Evolutionary conservation across 1,140 invertebrate species (phyloP).

Genomic region (Trinorchestia longiramus): DNA sequence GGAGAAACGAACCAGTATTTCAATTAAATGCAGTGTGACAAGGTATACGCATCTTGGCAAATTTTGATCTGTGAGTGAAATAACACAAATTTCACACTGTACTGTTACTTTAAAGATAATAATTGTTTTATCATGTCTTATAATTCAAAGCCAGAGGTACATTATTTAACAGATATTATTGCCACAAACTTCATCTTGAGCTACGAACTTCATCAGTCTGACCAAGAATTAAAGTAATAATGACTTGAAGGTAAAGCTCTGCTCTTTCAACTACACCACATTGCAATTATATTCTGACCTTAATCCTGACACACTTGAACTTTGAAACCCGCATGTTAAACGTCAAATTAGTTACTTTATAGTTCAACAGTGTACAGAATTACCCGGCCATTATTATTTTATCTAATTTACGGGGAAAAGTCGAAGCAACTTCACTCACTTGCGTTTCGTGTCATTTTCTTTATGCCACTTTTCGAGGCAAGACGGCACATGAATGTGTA

Average conservation of each 20-base stretch:
- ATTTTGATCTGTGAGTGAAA: background rate
- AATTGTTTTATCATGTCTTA: background rate
- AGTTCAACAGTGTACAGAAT: too few relatives aligned
- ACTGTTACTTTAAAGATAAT: background rate
- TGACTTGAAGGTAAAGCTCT: background rate
- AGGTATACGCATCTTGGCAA: background rate
- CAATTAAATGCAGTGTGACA: background rate
- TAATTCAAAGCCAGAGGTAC: background rate
- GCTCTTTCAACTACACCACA: background rate
- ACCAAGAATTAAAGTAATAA: background rate
- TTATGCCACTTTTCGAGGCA: slow-evolving; percentile 81
- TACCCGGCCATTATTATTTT: background rate
- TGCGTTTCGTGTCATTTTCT: slow-evolving; percentile 70
- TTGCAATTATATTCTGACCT: background rate
- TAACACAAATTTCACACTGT: background rate
- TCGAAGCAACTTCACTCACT: slow-evolving; percentile 54
- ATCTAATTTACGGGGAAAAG: too few relatives aligned
- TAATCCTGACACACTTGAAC: background rate
- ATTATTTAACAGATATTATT: background rate
- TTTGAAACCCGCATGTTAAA: background rate
- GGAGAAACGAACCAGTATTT: background rate
- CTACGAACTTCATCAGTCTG: background rate
- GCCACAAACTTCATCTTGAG: background rate
- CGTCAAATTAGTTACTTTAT: too few relatives aligned
- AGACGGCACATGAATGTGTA: slow-evolving; percentile 83